These are phyloP conservation scores for Ethmia dodecea DNA, from an alignment of 2,888 invertebrate genomes.

Conservation along the genomic window DNA sequence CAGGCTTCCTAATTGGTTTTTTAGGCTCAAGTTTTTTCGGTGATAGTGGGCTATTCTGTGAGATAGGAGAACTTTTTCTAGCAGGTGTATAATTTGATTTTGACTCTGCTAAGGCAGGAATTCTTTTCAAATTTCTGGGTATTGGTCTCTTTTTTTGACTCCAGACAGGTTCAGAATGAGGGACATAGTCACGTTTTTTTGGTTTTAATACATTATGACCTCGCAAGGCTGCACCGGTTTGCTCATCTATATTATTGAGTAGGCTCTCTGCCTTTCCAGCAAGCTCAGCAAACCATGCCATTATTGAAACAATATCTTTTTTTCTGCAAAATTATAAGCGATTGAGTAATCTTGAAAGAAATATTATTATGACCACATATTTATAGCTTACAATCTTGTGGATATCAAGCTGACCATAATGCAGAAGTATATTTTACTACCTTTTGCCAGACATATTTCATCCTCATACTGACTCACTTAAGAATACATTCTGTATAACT, in stretches of 20 bases:
- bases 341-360: no score
- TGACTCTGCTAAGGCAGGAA: constrained; percentile 26
- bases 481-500: no score
- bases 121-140: constrained; percentile 33
- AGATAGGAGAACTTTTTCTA: constrained; percentile 29
- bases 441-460: no score
- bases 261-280: constrained; percentile 87
- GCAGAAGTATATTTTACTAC: no score
- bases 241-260: constrained; percentile 85
- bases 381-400: no score
- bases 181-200: constrained; percentile 31
- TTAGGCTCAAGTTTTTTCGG: not conserved
- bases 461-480: no score
- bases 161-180: constrained; percentile 29
- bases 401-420: no score
- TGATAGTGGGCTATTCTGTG: not conserved
- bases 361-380: no score
- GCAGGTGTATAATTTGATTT: constrained; percentile 28
- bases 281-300: constrained; percentile 86
- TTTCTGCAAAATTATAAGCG: no score
- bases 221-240: constrained; percentile 81
- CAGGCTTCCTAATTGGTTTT: not conserved
- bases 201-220: constrained; percentile 42
- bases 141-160: constrained; percentile 32
- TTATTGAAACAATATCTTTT: constrained; percentile 29